Conservation (phyloP, 2,113 vertebrate genomes). For the Australoheros scitulus region DNA sequence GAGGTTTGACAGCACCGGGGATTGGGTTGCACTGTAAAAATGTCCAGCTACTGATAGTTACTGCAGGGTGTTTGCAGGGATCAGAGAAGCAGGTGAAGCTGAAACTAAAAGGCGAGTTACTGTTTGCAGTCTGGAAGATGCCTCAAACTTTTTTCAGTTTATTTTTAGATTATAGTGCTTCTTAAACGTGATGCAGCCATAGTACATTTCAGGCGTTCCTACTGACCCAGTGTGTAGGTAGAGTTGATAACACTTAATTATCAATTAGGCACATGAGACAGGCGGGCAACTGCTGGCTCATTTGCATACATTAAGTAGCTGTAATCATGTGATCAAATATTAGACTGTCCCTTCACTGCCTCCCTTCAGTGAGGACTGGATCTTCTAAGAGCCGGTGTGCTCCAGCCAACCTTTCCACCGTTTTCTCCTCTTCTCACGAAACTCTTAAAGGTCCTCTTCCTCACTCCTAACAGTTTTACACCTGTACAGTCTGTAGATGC, state of each 20-base stretch:
- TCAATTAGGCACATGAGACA: too few species aligned
- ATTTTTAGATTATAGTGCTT: not conserved
- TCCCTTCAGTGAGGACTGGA: too few species aligned
- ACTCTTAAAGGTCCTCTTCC: too few species aligned
- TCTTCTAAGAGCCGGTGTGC: too few species aligned
- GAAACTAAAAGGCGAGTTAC: not conserved
- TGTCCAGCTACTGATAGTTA: not conserved
- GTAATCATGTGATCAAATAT: too few species aligned
- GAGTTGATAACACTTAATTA: not conserved
- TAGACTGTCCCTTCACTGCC: too few species aligned
- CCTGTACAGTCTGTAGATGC: too few species aligned
- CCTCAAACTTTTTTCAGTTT: not conserved
- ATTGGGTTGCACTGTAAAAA: constrained; percentile 27
- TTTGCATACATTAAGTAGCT: too few species aligned
- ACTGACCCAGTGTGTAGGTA: not conserved
- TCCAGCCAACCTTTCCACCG: too few species aligned
- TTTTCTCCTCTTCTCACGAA: too few species aligned
- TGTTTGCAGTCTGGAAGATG: not conserved
- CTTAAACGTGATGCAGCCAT: not conserved
- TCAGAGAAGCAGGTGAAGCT: not conserved
- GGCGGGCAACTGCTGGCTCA: too few species aligned
- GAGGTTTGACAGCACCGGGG: constrained; percentile 10
- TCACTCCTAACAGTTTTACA: too few species aligned
- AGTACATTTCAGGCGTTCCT: not conserved
- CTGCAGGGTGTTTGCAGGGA: not conserved